Evolutionary conservation across 2,888 invertebrate species (phyloP), one percentile per base, ranked within the genome.

Genomic region (Tillus elongatus): DNA sequence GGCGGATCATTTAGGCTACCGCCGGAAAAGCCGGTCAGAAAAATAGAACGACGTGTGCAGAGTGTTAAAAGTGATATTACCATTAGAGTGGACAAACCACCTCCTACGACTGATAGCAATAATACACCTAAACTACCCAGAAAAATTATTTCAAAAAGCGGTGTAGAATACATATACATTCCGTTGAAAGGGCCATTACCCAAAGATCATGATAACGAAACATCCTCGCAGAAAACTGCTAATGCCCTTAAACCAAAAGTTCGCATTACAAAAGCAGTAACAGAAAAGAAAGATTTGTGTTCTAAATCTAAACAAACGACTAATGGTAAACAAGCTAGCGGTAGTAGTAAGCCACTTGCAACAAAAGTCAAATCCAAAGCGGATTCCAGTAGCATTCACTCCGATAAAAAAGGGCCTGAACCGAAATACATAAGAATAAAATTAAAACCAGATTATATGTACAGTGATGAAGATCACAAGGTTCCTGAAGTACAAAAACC

Each of bases 371-470:
- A 19, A 19, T n/a, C 24, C 6, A 19, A 6, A n/a, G 24, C 6
- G n/a, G 24, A 19, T 46, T 3, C 42, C 48, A 10, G 6, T 19
- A 19, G n/a, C n/a, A 19, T 8, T 19, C 6, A n/a, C 6, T 40
- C 45, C 1, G 41, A 44, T 15, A 35, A 30, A 28, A 42, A 41
- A 13, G 38, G 44, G 26, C 52, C 53, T 9, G 61, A 66, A 47
- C 63, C 74, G 0, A 71, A 73, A 41, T 74, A 73, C 46, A 74
- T 81, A 45, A 67, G 81, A 40, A 82, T 82, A 42, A 78, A 79
- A 60, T 61, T 86, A 30, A 83, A 82, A 52, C 84, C 85, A 0
- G 83, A 84, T 56, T 73, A 78, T 32, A 73, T 82, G 60, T 84
- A 84, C 54, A 66, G 69, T 43, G 65, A 70, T 42, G 73, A 72